Evolutionary conservation across 2,113 vertebrate genomes (phyloP), one percentile per base, ranked within the genome.

Genomic region (Tetraodon nigroviridis): DNA sequence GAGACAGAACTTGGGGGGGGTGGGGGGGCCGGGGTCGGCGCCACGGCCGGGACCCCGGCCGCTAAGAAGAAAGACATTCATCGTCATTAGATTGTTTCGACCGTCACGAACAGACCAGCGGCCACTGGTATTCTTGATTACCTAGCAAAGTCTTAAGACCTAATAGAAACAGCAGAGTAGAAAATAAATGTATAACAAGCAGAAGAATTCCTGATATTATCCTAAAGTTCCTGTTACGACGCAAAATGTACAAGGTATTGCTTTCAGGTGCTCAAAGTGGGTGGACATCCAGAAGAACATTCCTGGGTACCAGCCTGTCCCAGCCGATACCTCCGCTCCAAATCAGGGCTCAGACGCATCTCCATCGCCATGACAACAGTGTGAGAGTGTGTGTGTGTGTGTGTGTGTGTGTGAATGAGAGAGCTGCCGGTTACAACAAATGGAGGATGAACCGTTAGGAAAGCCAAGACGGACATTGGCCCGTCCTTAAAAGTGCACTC

Each of bases 191-290:
- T 87, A 90, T 86, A 75, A 89, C 82, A 91, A 91, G 88, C 84
- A 83, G 86, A 86, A 81, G 71, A 85, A 84, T 91, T 92, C 90
- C 90, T 92, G 90, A 92, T 87, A 88, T 87, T 78, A 76, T 84
- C 78, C 80, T 80, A 79, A 79, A 84, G 77, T 84, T 84, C 77
- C 86, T 81, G 84, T 89, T 74, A 78, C 82, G 77, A 81, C 84
- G 81, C 76, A 66, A 76, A 75, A 83, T 81, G 81, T 81, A 85
- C 83, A 84, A 84, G 83, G 83, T 89, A 84, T 89, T 90, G 86
- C 86, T 88, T 87, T 88, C 79, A 84, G 82, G 86, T 87, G 80
- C 79, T 86, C 54, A 79, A 76, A 81, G 67, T 54, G 73, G 86
- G 73, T 84, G 51, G n/a, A 42, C 62, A 44, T 68, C 51, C 52